phyloP scores from a whole-genome alignment of 2,797 vertebrate species.

The Phoeniculus purpureus region DNA sequence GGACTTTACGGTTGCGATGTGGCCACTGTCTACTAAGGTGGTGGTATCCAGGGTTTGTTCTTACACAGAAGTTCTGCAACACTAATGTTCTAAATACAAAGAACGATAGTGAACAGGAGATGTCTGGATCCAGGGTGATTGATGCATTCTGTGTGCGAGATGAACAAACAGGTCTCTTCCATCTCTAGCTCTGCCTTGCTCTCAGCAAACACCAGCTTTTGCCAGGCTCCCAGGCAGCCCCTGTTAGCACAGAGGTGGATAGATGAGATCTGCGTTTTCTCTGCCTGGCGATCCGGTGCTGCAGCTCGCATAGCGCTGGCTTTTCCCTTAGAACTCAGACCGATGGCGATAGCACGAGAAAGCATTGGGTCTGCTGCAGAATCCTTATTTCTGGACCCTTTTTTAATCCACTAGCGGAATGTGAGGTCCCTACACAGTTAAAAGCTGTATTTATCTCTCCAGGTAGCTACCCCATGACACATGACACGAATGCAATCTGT shows the following conservation, averaged over 20 bases:
- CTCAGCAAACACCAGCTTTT: not conserved
- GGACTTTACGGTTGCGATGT: not conserved
- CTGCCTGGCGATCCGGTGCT: not conserved
- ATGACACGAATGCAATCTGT: not conserved
- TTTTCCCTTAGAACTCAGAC: not conserved
- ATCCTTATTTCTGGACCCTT: not conserved
- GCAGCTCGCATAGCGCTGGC: not conserved
- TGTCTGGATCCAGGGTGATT: not conserved
- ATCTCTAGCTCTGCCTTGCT: not conserved
- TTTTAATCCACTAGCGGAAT: not conserved
- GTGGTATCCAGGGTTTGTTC: not conserved
- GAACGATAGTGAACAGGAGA: not conserved
- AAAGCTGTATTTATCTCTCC: not conserved
- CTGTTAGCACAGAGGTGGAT: not conserved
- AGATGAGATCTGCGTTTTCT: not conserved
- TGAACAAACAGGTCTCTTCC: not conserved
- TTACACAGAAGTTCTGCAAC: not conserved
- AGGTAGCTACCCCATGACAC: not conserved
- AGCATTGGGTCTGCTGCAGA: not conserved
- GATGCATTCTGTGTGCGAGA: not conserved
- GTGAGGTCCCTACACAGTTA: not conserved
- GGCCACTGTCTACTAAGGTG: not conserved
- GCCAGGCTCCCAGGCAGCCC: not conserved
- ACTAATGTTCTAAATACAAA: accelerated
- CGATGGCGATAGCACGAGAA: accelerated